A percentile compares a stretch with the other conserved stretches of the same genome.
phyloP scores from a whole-genome alignment of 2,797 vertebrate genomes.

The Vespertilio murinus region DNA sequence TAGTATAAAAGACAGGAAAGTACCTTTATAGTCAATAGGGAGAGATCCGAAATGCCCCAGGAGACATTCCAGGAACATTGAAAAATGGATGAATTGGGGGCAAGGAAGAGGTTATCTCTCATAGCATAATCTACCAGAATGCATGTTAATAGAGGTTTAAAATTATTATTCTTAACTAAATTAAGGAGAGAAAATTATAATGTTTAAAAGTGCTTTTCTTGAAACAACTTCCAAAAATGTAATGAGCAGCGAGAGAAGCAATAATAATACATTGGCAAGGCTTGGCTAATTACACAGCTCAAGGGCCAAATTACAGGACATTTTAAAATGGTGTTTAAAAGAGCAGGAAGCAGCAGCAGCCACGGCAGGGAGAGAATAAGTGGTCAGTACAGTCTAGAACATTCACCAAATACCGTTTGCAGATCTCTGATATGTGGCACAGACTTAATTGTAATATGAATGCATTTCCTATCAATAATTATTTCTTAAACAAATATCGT shows the following conservation, averaged over 20 bases:
- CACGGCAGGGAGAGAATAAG: background rate
- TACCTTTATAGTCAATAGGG: background rate
- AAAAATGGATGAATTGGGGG: background rate
- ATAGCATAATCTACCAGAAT: background rate
- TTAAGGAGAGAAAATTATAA: background rate
- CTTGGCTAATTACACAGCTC: background rate
- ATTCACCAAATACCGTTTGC: background rate
- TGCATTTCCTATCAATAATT: background rate
- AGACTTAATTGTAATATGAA: background rate
- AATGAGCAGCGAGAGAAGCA: background rate
- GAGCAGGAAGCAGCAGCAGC: background rate
- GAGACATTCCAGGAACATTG: background rate
- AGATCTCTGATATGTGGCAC: background rate
- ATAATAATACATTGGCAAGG: background rate
- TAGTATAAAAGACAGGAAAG: constrained; percentile 31
- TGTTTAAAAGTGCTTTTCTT: background rate
- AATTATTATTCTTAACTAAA: background rate
- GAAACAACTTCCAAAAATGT: background rate
- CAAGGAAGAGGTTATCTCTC: background rate
- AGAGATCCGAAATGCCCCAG: background rate
- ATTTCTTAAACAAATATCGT: background rate
- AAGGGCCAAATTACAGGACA: background rate
- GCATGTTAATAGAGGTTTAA: background rate
- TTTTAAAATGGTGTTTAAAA: background rate
- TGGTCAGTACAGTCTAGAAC: background rate